Base-by-base conservation (phyloP, 2,888 invertebrate species). In the Xylophagus ater region DNA sequence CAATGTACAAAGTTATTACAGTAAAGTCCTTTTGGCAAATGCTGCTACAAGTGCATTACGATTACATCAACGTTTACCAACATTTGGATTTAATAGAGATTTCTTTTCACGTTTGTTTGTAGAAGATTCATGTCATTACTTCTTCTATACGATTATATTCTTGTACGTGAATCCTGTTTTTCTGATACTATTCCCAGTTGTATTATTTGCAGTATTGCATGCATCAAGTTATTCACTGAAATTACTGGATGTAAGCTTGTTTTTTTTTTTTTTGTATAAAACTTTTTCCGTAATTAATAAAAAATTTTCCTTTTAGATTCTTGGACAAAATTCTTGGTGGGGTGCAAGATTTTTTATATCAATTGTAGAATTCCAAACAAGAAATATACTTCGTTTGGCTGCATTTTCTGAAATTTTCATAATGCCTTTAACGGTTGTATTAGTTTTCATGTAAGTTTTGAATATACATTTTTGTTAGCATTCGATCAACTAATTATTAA, bases 121-220 rank as follows among this genome's bases (percentile, higher is more conserved):
- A 17, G 97, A 98, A 65, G 89, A 89, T 67, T 92, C 93, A 53
- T 93, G 89, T 47, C 98, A 98, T 62, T 98, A 98, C 59, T 71
- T 98, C 48, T 81, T 97, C 68, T 98, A 85, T 66, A 89, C 93
- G 31, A 68, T 94, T 51, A 88, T 97, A 57, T 98, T 98, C 65
- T 74, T 96, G 55, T 90, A 86, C 62, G 83, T 84, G 23, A 71
- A 81, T 41, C 93, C 97, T 18, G 79, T 90, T 37, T 78, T 92
- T 49, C 71, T 96, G 73, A 88, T 88, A 14, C 67, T 97, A 51
- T 71, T 88, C 44, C 98, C 98, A 5, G 76, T 96, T 43, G 78
- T 88, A 52, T 69, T 97, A 48, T 98, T 94, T 68, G 90, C 93
- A 3, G 59, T 92, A 10, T 74, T 97, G 31, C 96, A 98, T 68